phyloP scores from a whole-genome alignment of 2,113 vertebrate genomes.

The Carettochelys insculpta region DNA sequence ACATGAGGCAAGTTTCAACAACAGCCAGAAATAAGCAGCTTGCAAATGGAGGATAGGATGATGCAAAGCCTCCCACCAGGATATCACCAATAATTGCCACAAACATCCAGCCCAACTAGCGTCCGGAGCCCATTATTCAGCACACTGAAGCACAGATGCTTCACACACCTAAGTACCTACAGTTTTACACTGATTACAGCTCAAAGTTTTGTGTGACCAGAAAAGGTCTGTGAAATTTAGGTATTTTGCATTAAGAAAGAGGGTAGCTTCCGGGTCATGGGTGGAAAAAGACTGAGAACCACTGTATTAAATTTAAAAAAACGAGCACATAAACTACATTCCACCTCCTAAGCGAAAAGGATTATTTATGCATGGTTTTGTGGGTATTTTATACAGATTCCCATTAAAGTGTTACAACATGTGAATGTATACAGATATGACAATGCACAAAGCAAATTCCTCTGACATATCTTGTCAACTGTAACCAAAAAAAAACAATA shows the following conservation, averaged over 20 bases:
- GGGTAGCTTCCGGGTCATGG: neutral
- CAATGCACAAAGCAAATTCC: neutral
- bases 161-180: neutral
- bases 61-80: neutral
- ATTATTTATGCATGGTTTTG: accelerated
- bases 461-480: neutral
- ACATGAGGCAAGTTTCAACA: neutral
- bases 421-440: neutral
- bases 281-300: neutral
- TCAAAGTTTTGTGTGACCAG: neutral
- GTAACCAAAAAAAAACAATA: neutral
- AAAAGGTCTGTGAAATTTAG: neutral
- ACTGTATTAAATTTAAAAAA: neutral
- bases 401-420: neutral
- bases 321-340: neutral
- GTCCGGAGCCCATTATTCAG: neutral
- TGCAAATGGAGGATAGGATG: neutral
- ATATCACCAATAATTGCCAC: neutral
- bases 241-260: neutral
- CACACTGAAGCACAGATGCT: neutral
- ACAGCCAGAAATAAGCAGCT: neutral
- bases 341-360: neutral
- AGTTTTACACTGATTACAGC: neutral
- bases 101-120: neutral
- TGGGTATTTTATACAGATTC: neutral